Evolutionary conservation across 1,140 invertebrate genomes (phyloP), one percentile per base, ranked within the genome.

Genomic region (Cryptotermes secundus): DNA sequence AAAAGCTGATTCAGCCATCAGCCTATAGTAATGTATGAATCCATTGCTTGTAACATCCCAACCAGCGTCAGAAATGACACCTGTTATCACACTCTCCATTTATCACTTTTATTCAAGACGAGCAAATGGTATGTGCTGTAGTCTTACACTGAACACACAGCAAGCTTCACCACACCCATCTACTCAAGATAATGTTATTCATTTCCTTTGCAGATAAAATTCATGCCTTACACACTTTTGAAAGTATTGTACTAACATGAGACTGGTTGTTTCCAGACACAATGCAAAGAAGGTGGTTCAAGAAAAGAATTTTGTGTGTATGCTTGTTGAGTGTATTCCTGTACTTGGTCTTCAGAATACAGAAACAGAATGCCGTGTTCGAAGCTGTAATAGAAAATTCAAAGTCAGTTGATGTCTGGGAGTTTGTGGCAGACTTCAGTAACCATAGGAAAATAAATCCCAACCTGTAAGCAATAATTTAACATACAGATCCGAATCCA

Each of bases 401-500:
- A 0, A 90, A 91, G 86, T 91, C 94, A 31, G 90, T 91, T 86
- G 88, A 89, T n/a, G 92, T 94, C 26, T 95, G 94, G 94, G 93
- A 95, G 88, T 95, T 92, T 88, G 91, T 95, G 34, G 93, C 94
- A 3, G 94, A 95, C 89, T 95, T 95, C 86, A 94, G 92, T 86
- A 95, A 95, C 86, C 93, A 93, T 91, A 91, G 92, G 83, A 91
- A 92, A 85, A 89, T 95, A 59, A 95, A 95, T 89, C 94, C 94
- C 22, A 93, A 94, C 34, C 93, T 95, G 94, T 95, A 89, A 92
- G 92, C 59, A 31, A n/a, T 31, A 7, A 12, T 31, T 72, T 72
- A 49, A 72, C 4, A 19, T 49, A 19, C 45, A 49, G 45, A 19
- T 49, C 7, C 19, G 16, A 19, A 49, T 3, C 16, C 14, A 19